Conservation (phyloP, 2,888 invertebrate species). For the Formica aserva region DNA sequence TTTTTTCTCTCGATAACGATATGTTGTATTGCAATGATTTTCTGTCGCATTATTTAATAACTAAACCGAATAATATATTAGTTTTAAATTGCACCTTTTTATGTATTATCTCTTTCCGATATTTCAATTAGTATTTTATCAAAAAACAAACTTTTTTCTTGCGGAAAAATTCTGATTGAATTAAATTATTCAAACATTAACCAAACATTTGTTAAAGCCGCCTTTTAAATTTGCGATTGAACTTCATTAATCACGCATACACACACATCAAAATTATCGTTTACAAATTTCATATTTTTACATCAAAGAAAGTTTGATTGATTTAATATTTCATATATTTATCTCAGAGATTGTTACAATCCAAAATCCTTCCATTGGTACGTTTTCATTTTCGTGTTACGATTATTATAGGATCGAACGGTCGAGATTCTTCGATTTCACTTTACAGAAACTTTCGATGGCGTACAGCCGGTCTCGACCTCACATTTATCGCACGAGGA, state of each 20-base stretch:
- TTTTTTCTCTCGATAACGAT: conserved; percentile 33
- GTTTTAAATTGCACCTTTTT: conserved; percentile 17
- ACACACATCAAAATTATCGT: neutral
- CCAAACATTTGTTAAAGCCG: neutral
- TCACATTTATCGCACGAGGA: conserved; percentile 48
- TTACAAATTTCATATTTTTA: neutral
- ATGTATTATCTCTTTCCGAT: neutral
- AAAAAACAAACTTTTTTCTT: neutral
- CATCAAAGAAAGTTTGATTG: neutral
- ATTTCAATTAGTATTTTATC: conserved; percentile 12
- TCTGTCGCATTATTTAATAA: conserved; percentile 20
- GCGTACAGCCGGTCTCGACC: conserved; percentile 36
- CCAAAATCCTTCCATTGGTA: conserved; percentile 19
- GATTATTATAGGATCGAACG: conserved; percentile 16
- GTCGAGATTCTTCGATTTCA: conserved; percentile 24
- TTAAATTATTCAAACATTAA: conserved; percentile 13
- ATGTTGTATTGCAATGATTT: conserved; percentile 42
- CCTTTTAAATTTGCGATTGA: neutral
- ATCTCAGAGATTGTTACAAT: conserved; percentile 19
- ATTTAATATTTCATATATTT: conserved; percentile 13
- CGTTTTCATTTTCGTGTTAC: conserved; percentile 6
- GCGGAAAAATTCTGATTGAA: neutral
- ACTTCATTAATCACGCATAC: neutral
- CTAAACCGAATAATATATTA: conserved; percentile 14
- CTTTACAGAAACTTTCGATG: conserved; percentile 29